phyloP scores from a whole-genome alignment of 2,888 invertebrate species.

The Amaurobius ferox region DNA sequence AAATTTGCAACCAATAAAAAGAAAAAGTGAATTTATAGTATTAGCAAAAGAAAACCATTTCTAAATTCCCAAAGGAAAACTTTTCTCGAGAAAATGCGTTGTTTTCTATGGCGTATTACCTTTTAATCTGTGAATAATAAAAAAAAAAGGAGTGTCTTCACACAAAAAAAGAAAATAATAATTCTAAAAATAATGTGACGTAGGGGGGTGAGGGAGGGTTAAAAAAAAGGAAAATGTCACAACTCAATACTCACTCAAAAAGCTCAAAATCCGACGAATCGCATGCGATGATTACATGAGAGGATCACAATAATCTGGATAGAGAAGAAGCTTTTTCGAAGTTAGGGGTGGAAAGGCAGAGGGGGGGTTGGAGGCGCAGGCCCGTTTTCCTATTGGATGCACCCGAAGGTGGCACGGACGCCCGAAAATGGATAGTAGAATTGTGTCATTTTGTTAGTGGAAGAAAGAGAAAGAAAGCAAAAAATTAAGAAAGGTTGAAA shows the following conservation, averaged over 20 bases:
- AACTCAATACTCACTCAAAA: conserved; percentile 48
- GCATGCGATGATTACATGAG: conserved; percentile 26
- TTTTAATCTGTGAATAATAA: too few relatives aligned
- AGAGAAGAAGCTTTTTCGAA: conserved; percentile 18
- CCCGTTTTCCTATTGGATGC: conserved; percentile 37
- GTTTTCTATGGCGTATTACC: too few relatives aligned
- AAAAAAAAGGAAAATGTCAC: not conserved
- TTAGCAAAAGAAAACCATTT: too few relatives aligned
- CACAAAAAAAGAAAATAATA: not conserved
- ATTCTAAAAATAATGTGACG: not conserved
- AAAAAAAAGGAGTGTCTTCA: not conserved
- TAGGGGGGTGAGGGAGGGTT: not conserved
- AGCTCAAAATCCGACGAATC: conserved; percentile 36
- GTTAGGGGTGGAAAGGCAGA: conserved; percentile 15
- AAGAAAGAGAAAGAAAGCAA: conserved; percentile 22
- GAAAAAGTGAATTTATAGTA: too few relatives aligned
- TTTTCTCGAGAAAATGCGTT: too few relatives aligned
- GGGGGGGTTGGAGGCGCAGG: conserved; percentile 6
- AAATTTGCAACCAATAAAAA: too few relatives aligned
- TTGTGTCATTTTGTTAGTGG: conserved; percentile 53
- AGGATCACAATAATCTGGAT: conserved; percentile 45
- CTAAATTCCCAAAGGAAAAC: too few relatives aligned
- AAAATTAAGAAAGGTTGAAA: conserved; percentile 65
- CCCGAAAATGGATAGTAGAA: conserved; percentile 63
- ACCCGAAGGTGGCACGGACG: conserved; percentile 39